A percentile compares a stretch with the other conserved stretches of the same genome.
Evolutionary conservation across 2,113 vertebrate species (phyloP).

Genomic region (Willisornis vidua): DNA sequence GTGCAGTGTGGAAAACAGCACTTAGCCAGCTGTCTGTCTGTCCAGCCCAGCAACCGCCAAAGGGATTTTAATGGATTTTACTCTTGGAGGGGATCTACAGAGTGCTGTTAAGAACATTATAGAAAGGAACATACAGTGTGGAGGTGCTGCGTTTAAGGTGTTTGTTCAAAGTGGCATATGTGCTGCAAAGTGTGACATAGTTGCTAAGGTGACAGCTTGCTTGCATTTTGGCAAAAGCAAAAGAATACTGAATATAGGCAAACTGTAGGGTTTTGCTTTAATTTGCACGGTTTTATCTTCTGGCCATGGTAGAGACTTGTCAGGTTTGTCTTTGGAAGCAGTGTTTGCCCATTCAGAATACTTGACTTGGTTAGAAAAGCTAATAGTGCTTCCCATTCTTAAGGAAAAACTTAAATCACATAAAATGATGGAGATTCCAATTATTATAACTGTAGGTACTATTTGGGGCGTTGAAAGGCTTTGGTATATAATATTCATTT

Average conservation of each 20-base stretch:
- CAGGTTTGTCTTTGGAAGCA: neutral
- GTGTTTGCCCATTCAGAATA: neutral
- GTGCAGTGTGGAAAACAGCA: neutral
- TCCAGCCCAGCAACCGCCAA: neutral
- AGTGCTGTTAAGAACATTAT: neutral
- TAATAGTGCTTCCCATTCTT: neutral
- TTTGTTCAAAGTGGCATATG: slow-evolving; percentile 38
- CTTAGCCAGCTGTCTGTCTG: neutral
- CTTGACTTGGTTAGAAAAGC: neutral
- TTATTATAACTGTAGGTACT: neutral
- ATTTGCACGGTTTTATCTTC: slow-evolving; percentile 6
- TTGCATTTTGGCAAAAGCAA: slow-evolving; percentile 49
- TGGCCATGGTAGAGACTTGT: neutral
- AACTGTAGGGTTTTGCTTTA: slow-evolving; percentile 6
- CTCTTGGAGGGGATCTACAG: neutral
- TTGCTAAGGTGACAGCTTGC: slow-evolving; percentile 65
- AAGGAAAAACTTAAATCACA: neutral
- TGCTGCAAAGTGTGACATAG: slow-evolving; percentile 48
- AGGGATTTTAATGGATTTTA: neutral
- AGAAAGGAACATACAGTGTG: neutral
- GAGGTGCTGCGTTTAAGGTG: slow-evolving; percentile 51
- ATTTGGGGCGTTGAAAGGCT: neutral
- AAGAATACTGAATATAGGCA: slow-evolving; percentile 39
- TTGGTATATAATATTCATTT: neutral
- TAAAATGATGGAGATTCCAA: neutral